Conservation (phyloP, 2,113 vertebrate species). For the Gopherus evgoodei region DNA sequence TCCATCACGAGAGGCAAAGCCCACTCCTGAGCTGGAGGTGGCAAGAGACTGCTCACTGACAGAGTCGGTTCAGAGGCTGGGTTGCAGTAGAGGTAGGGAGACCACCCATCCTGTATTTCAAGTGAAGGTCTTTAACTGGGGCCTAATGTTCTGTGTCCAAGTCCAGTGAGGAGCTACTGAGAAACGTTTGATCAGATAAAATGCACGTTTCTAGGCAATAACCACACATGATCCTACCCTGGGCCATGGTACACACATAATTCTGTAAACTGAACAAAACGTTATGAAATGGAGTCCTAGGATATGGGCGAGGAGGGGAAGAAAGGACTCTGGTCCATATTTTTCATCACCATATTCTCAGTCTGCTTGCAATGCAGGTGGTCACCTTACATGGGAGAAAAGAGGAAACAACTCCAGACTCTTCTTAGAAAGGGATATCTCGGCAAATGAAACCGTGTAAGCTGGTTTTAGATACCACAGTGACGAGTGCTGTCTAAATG, state of each 20-base stretch:
- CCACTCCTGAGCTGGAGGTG: background rate
- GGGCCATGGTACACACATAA: fast-evolving
- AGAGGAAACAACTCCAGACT: background rate
- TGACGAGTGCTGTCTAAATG: background rate
- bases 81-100: background rate
- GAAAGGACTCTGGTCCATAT: background rate
- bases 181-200: background rate
- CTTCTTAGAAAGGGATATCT: background rate
- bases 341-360: background rate
- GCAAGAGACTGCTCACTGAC: background rate
- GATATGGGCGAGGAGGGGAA: background rate
- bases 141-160: background rate
- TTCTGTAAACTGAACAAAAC: background rate
- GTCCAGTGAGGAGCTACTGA: background rate
- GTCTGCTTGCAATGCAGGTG: background rate
- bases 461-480: background rate
- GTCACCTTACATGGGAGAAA: background rate
- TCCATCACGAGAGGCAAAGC: background rate
- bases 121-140: background rate
- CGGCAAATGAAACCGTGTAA: background rate
- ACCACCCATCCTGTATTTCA: background rate
- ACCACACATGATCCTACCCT: background rate
- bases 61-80: background rate
- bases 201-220: background rate
- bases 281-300: background rate